Evolutionary conservation across 2,888 invertebrate genomes (phyloP).

Genomic region (Heliconius hortense): DNA sequence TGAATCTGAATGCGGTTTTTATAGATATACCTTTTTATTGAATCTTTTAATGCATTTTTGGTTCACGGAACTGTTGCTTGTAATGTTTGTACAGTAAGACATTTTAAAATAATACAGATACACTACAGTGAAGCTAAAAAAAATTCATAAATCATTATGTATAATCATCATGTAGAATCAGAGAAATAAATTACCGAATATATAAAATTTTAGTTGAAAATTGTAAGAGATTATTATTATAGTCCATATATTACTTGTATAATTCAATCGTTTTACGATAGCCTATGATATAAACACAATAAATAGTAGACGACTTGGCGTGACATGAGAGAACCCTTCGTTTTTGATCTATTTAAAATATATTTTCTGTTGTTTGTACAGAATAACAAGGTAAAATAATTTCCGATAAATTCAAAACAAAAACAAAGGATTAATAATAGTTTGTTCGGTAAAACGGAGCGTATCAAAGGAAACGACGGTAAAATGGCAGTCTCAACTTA

Average conservation of each 20-base stretch:
- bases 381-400: slow-evolving; percentile 32
- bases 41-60: too few species aligned
- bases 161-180: too few species aligned
- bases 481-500: slow-evolving; percentile 43
- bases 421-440: slow-evolving; percentile 41
- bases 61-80: too few species aligned
- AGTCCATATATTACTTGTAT: not conserved
- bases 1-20: not conserved
- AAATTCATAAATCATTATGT: not conserved
- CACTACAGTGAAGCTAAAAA: too few species aligned
- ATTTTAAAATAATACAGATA: too few species aligned
- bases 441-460: slow-evolving; percentile 35
- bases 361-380: not conserved
- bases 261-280: not conserved
- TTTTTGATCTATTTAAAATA: not conserved
- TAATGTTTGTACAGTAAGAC: too few species aligned
- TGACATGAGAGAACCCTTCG: not conserved
- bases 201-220: not conserved
- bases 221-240: not conserved
- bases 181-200: not conserved
- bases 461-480: slow-evolving; percentile 42
- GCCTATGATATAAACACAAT: not conserved
- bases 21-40: too few species aligned
- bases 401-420: slow-evolving; percentile 30
- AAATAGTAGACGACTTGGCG: not conserved